phyloP scores from a whole-genome alignment of 2,113 vertebrate species.

The Marmota flaviventris region DNA sequence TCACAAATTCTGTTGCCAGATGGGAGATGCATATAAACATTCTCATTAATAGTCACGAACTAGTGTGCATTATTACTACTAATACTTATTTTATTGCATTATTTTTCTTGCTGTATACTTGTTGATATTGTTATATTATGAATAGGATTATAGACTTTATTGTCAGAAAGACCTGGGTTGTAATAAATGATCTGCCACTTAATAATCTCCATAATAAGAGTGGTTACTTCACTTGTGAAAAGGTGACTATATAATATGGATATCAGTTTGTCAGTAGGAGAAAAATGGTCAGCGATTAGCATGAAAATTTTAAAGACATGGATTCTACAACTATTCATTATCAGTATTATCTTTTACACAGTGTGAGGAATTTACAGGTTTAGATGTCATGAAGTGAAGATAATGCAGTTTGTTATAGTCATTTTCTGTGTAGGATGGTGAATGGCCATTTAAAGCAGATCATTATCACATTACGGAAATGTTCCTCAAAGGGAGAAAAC shows the following conservation, averaged over 20 bases:
- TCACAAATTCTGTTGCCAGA: background rate
- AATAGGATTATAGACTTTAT: background rate
- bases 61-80: background rate
- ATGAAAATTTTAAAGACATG: background rate
- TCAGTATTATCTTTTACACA: background rate
- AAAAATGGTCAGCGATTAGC: background rate
- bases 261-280: background rate
- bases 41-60: background rate
- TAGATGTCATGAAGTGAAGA: background rate
- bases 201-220: background rate
- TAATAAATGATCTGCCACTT: background rate
- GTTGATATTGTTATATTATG: background rate
- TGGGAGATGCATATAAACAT: background rate
- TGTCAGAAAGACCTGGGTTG: background rate
- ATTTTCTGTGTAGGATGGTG: background rate
- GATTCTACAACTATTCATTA: background rate
- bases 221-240: background rate
- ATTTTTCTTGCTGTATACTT: background rate
- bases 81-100: background rate
- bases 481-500: background rate
- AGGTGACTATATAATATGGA: background rate
- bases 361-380: background rate
- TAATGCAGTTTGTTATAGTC: background rate
- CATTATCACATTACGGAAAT: background rate
- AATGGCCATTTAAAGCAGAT: background rate